These are phyloP conservation scores for Gallinago media DNA, from an alignment of 2,113 vertebrate species.

Conservation along the genomic window DNA sequence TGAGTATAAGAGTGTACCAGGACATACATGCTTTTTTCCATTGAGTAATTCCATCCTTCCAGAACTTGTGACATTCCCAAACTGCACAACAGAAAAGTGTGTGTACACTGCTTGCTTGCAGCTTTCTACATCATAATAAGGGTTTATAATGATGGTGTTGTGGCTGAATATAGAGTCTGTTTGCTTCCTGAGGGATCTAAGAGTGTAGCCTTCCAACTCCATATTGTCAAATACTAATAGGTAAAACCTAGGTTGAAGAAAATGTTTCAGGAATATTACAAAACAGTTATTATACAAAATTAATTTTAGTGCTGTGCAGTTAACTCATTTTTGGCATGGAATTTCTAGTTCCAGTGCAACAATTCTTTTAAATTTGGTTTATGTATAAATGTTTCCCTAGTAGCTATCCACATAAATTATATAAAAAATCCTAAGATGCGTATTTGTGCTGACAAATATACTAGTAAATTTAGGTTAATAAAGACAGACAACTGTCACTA, in stretches of 20 bases:
- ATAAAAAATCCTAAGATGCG: fast-evolving
- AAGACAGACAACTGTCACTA: not conserved
- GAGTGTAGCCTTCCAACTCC: not conserved
- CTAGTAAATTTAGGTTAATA: not conserved
- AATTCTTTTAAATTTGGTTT: not conserved
- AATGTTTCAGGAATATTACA: not conserved
- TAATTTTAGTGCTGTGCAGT: not conserved
- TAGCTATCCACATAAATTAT: not conserved
- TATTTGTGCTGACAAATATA: not conserved
- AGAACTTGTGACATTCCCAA: not conserved
- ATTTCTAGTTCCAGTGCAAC: not conserved
- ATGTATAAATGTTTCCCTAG: not conserved
- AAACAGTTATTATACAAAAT: not conserved
- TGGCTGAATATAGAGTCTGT: not conserved
- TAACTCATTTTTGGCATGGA: not conserved
- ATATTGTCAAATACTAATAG: not conserved
- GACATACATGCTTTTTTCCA: not conserved
- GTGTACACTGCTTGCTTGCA: not conserved
- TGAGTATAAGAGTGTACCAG: not conserved
- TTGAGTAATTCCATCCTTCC: not conserved
- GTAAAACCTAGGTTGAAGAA: not conserved
- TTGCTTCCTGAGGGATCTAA: not conserved
- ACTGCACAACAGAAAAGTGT: not conserved
- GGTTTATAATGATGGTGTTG: not conserved
- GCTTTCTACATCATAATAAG: not conserved